phyloP scores from a whole-genome alignment of 1,140 invertebrate genomes.

The Anadara kagoshimensis region DNA sequence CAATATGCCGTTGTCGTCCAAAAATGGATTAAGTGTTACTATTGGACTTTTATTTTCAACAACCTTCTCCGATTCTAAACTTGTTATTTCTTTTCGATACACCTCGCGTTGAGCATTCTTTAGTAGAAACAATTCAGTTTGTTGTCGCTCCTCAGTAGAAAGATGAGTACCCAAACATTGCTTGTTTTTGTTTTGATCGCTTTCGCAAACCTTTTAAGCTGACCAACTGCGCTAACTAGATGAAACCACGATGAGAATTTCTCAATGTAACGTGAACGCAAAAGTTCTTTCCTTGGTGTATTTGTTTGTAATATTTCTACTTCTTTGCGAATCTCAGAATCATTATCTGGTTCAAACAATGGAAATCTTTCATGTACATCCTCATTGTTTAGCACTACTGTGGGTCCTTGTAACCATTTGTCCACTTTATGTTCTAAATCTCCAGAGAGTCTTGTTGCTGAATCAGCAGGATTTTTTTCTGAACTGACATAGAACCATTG shows the following conservation, averaged over 20 bases:
- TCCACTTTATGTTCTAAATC: neutral
- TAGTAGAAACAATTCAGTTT: neutral
- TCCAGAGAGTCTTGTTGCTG: neutral
- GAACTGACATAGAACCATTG: conserved; percentile 3
- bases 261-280: neutral
- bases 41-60: conserved; percentile 6
- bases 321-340: too few species aligned
- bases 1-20: conserved; percentile 21
- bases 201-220: neutral
- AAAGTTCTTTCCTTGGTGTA: too few species aligned
- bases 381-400: neutral
- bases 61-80: neutral
- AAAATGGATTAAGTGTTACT: neutral
- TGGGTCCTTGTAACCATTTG: neutral
- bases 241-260: neutral
- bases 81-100: conserved; percentile 11
- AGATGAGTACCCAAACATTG: neutral
- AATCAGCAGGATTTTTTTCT: neutral
- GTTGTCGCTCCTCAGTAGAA: neutral
- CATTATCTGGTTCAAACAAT: too few species aligned
- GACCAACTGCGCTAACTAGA: neutral
- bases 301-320: too few species aligned
- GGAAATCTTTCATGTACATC: too few species aligned
- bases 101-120: conserved; percentile 8
- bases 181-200: neutral